Conservation (phyloP, 2,113 vertebrate genomes). For the Uropsilus gracilis region DNA sequence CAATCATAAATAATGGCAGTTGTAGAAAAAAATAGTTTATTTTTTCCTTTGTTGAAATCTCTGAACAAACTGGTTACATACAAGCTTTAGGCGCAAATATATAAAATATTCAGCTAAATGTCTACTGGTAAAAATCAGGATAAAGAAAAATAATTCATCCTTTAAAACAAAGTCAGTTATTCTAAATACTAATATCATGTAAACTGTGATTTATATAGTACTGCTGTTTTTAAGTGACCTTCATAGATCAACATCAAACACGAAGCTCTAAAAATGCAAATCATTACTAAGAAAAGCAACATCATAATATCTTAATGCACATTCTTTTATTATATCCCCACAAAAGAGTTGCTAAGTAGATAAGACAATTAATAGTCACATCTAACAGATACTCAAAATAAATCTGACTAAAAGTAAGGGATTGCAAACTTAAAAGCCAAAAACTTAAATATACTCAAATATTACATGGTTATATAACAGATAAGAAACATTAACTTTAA, state of each 20-base stretch:
- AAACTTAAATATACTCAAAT: not conserved
- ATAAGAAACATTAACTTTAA: not conserved
- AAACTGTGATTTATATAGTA: not conserved
- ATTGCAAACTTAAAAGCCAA: not conserved
- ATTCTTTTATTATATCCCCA: not conserved
- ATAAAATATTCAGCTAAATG: not conserved
- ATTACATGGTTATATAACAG: not conserved
- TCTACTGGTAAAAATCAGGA: not conserved
- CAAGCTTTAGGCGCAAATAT: not conserved
- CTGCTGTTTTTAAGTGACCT: not conserved
- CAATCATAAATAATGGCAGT: not conserved
- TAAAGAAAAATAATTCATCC: not conserved
- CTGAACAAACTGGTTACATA: not conserved
- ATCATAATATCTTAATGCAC: not conserved
- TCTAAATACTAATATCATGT: not conserved
- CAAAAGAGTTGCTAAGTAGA: not conserved
- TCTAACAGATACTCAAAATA: not conserved
- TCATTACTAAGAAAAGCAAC: not conserved
- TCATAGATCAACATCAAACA: not conserved
- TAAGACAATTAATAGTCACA: not conserved
- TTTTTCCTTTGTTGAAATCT: not conserved
- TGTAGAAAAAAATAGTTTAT: not conserved
- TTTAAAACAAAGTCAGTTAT: not conserved
- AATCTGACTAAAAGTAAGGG: not conserved
- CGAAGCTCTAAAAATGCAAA: not conserved